These are phyloP conservation scores for Alouatta caraya DNA, from an alignment of 2,797 vertebrate species.

Conservation along the genomic window DNA sequence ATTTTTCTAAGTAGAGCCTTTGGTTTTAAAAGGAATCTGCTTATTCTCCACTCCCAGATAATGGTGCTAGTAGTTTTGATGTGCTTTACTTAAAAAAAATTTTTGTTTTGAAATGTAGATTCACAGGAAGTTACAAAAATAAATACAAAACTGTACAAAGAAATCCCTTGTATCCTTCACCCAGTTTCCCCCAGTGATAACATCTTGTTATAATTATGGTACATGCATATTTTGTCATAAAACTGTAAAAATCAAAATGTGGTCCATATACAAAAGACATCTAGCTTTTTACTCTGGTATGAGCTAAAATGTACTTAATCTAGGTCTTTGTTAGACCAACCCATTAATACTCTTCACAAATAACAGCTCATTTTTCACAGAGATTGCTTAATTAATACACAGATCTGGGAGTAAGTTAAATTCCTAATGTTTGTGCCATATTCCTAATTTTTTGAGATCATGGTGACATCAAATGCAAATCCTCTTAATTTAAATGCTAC, in stretches of 20 bases:
- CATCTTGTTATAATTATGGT: neutral
- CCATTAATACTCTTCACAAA: constrained; percentile 27
- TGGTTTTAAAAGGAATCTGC: constrained; percentile 35
- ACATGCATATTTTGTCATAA: constrained; percentile 23
- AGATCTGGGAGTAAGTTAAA: neutral
- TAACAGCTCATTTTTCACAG: constrained; percentile 29
- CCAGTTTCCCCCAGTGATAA: neutral
- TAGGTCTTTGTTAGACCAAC: constrained; percentile 28
- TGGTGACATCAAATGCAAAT: constrained; percentile 8
- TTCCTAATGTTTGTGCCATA: constrained; percentile 31
- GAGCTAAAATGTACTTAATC: constrained; percentile 23
- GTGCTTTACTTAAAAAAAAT: neutral
- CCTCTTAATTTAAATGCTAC: constrained; percentile 44
- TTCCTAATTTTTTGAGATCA: constrained; percentile 45
- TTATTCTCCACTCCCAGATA: neutral
- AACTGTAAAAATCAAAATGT: constrained; percentile 28
- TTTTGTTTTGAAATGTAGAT: constrained; percentile 48
- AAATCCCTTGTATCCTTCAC: neutral
- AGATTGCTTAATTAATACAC: constrained; percentile 44
- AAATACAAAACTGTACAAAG: neutral
- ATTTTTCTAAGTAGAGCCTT: constrained; percentile 23
- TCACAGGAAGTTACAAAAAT: constrained; percentile 32
- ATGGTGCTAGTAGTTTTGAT: constrained; percentile 1
- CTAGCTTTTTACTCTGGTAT: neutral
- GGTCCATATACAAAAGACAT: neutral